Evolutionary conservation across 2,113 vertebrate species (phyloP).

Genomic region (Pleuronectes platessa): DNA sequence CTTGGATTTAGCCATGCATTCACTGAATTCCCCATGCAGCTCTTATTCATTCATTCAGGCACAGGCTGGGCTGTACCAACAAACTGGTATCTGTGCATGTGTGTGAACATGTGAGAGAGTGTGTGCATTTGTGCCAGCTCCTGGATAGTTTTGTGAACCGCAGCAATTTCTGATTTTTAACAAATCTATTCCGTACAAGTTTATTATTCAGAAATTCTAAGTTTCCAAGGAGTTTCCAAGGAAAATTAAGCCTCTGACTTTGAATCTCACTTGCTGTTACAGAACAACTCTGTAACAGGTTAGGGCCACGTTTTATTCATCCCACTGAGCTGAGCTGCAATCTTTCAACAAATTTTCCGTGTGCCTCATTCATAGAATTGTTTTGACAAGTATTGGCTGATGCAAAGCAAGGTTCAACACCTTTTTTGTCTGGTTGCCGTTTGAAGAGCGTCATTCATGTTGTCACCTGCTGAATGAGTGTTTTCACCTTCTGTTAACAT

Average conservation of each 20-base stretch:
- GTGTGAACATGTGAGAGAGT: not conserved
- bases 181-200: slow-evolving; percentile 28
- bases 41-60: slow-evolving; percentile 71
- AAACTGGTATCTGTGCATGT: slow-evolving; percentile 49
- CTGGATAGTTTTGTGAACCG: slow-evolving; percentile 46
- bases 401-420: no score
- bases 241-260: not conserved
- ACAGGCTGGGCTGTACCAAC: slow-evolving; percentile 62
- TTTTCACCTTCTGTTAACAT: slow-evolving; percentile 28
- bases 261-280: slow-evolving; percentile 1
- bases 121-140: slow-evolving; percentile 37
- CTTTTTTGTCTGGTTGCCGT: not conserved
- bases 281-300: not conserved
- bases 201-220: not conserved
- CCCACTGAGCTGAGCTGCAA: not conserved
- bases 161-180: slow-evolving; percentile 64
- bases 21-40: slow-evolving; percentile 79
- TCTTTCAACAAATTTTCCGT: no score
- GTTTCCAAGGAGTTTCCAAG: no score
- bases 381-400: no score
- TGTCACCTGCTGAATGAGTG: slow-evolving; percentile 38
- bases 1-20: slow-evolving; percentile 73
- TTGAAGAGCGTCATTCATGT: slow-evolving; percentile 9
- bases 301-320: slow-evolving; percentile 16
- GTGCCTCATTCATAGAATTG: no score